Percentiles rank a stretch among this genome's conserved stretches.
Evolutionary conservation across 2,113 vertebrate genomes (phyloP).

Genomic region (mouse (Mus musculus)): GRCm39 chr2:67804501-67805000

Average conservation of each 20-base stretch:
- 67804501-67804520: background rate
- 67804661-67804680: constrained; percentile 31
- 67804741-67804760: background rate
- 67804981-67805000: constrained; percentile 10
- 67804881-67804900: background rate
- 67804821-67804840: background rate
- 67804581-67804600: background rate
- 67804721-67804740: background rate
- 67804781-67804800: background rate
- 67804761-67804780: background rate
- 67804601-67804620: background rate
- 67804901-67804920: constrained; percentile 40
- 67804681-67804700: constrained; percentile 49
- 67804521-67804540: background rate
- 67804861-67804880: constrained; percentile 10
- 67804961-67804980: background rate
- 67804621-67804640: background rate
- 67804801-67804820: background rate
- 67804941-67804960: background rate
- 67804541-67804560: background rate
- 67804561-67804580: background rate
- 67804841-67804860: background rate
- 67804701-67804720: background rate
- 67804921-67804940: background rate
- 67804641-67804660: background rate